phyloP scores from a whole-genome alignment of 2,113 vertebrate species.

The Hydrolagus affinis region DNA sequence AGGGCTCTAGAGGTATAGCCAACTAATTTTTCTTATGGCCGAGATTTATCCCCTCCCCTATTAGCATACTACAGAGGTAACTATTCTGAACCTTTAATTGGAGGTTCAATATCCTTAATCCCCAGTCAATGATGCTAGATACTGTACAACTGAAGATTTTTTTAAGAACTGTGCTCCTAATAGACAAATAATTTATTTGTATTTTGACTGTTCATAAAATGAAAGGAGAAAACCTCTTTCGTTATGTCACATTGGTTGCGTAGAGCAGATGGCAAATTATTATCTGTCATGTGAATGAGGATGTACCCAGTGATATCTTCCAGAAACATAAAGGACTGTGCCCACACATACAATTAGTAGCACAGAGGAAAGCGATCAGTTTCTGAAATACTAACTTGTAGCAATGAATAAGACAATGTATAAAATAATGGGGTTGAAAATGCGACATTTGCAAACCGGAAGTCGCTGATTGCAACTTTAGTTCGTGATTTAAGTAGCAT shows the following conservation, averaged over 20 bases:
- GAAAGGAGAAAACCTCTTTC: background rate
- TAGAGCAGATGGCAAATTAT: conserved; percentile 29
- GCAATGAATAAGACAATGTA: background rate
- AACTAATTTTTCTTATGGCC: background rate
- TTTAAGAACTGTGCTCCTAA: conserved; percentile 4
- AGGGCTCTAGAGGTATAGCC: background rate
- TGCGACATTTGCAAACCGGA: too few species aligned
- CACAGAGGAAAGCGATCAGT: background rate
- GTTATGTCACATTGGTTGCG: background rate
- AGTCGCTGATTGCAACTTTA: too few species aligned
- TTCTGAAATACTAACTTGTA: background rate
- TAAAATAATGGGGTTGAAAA: background rate
- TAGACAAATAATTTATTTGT: background rate
- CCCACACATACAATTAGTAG: conserved; percentile 24
- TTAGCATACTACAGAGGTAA: background rate
- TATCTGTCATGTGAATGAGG: conserved; percentile 10
- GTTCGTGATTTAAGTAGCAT: too few species aligned
- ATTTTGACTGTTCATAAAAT: conserved; percentile 18
- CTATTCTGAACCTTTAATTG: background rate
- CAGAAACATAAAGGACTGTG: background rate
- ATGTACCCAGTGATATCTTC: conserved; percentile 7
- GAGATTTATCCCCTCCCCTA: background rate
- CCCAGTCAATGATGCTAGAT: too few species aligned
- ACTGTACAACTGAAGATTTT: background rate
- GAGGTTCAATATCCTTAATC: background rate